Percentiles rank a stretch among this genome's conserved stretches.
phyloP scores from a whole-genome alignment of 2,113 vertebrate genomes.

The Muntiacus muntjak region DNA sequence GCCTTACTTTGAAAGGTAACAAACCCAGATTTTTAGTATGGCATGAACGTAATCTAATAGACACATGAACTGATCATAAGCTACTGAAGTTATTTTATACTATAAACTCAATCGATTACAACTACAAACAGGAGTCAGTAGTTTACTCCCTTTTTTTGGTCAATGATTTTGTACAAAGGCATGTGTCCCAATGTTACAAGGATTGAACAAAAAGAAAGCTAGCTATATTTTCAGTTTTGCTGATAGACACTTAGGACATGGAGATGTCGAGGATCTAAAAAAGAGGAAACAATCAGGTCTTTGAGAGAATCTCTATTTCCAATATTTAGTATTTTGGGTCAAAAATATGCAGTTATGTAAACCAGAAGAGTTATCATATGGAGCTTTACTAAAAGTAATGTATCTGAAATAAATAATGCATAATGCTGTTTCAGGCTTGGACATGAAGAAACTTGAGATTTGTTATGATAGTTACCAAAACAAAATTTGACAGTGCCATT shows the following conservation, averaged over 20 bases:
- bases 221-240: not conserved
- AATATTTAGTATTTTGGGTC: not conserved
- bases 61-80: not conserved
- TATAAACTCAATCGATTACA: not conserved
- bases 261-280: not conserved
- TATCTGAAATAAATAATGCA: not conserved
- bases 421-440: not conserved
- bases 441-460: not conserved
- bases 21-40: not conserved
- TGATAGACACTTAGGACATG: not conserved
- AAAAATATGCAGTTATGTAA: not conserved
- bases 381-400: not conserved
- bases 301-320: not conserved
- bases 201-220: rapidly evolving
- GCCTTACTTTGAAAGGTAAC: not conserved
- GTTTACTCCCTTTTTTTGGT: not conserved
- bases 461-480: not conserved
- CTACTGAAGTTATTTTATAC: not conserved
- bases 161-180: not conserved
- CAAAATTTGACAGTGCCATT: not conserved
- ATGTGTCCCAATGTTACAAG: not conserved
- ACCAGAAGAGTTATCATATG: not conserved
- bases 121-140: not conserved
- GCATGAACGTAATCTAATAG: not conserved
- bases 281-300: not conserved